Evolutionary conservation across 2,888 invertebrate genomes (phyloP), one percentile per base, ranked within the genome.

Genomic region (Therioaphis trifolii): DNA sequence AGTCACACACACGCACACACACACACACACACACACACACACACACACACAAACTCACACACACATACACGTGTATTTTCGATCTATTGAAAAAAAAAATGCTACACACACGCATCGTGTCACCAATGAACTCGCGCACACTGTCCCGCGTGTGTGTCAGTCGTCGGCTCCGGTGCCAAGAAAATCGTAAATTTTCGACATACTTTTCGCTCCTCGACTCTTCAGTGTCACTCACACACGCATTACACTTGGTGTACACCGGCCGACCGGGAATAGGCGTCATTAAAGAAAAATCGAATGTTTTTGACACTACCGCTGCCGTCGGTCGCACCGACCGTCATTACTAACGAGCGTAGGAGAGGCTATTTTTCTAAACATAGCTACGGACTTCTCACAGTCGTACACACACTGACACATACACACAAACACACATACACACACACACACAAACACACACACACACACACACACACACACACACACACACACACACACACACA

Each of bases 121-220:
- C 63, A 63, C 63, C 63, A 35, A 78, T n/a, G 46, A 58, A 40
- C 55, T 14, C 46, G 40, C 40, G 46, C 71, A 12, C 24, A 14
- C 4, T 21, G 9, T 18, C 29, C 15, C 18, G 18, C 29, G 35
- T 68, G 35, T 49, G 69, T 71, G 66, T 46, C 58, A 15, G 58
- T 43, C 52, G 52, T 4, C 80, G 46, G 12, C 69, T n/a, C 63
- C 71, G 80, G 49, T 71, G 82, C 82, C 82, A 72, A 82, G 63
- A 82, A 82, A 82, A 82, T 74, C 61, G 63, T 82, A 72, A 63
- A 35, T 82, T 82, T 82, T 72, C 72, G 71, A 82, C 82, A 72
- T 72, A 49, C 24, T 68, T 78, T 40, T 49, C 52, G 24, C n/a
- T 11, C 14, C n/a, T 40, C 29, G 14, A 29, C 68, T 46, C 29